Conservation (phyloP, 2,797 vertebrate species). For the Falco berigora region DNA sequence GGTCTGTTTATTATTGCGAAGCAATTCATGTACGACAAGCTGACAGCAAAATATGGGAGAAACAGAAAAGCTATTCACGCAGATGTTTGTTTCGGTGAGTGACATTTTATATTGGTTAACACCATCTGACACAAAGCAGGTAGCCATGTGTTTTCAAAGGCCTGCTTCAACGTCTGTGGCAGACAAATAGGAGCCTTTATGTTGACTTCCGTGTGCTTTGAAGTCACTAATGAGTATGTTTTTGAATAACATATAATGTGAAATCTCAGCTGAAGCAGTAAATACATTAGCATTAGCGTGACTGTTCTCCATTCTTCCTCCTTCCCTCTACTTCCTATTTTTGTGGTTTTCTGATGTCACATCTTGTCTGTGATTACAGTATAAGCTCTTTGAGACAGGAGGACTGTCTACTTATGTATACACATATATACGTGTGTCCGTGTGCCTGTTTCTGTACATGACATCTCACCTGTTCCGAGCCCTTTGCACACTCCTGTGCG, state of each 20-base stretch:
- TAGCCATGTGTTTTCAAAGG: not conserved
- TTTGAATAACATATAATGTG: slow-evolving; percentile 42
- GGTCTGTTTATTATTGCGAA: slow-evolving; percentile 45
- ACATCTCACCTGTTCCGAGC: not conserved
- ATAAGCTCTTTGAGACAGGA: not conserved
- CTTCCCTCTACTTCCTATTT: slow-evolving; percentile 8
- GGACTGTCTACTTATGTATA: not conserved
- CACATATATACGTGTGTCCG: not conserved
- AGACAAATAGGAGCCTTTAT: slow-evolving; percentile 56
- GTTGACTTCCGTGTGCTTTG: slow-evolving; percentile 52
- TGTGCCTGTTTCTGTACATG: not conserved
- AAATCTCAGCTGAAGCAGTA: slow-evolving; percentile 39
- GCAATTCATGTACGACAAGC: not conserved
- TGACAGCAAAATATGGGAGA: slow-evolving; percentile 32
- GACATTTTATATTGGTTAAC: not conserved
- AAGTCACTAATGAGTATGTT: slow-evolving; percentile 46
- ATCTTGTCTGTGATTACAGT: not conserved
- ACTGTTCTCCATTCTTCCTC: slow-evolving; percentile 9
- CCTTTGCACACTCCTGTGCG: not conserved
- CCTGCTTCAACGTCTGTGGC: not conserved
- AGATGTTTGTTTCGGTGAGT: not conserved
- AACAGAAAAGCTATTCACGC: not conserved
- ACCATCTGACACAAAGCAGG: slow-evolving; percentile 25
- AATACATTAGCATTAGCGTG: not conserved
- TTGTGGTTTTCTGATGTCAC: slow-evolving; percentile 17